Evolutionary conservation across 2,888 invertebrate genomes (phyloP).

Genomic region (Dromius quadrimaculatus): DNA sequence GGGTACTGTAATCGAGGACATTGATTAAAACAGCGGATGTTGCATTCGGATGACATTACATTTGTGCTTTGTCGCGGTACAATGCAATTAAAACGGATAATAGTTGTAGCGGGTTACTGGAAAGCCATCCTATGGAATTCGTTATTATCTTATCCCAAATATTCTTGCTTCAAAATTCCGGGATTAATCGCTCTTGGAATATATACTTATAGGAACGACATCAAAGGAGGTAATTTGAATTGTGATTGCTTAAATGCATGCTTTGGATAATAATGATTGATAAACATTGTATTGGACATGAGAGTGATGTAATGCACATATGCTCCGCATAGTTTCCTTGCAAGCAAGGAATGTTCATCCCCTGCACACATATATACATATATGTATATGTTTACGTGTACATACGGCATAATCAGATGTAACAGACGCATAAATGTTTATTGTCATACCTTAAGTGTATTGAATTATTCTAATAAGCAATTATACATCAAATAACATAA

Average conservation of each 20-base stretch:
- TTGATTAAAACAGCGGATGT: not conserved
- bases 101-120: not conserved
- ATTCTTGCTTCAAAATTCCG: not conserved
- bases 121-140: not conserved
- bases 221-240: not conserved
- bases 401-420: constrained; percentile 1
- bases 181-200: not conserved
- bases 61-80: not conserved
- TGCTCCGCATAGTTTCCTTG: constrained; percentile 18
- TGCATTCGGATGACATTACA: not conserved
- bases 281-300: constrained; percentile 9
- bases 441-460: constrained; percentile 21
- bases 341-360: not conserved
- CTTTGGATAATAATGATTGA: constrained; percentile 6
- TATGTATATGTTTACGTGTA: no score
- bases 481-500: no score
- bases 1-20: not conserved
- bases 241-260: constrained; percentile 25
- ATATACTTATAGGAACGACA: not conserved
- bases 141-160: not conserved
- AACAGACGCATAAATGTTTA: constrained; percentile 18
- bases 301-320: constrained; percentile 25
- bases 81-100: not conserved
- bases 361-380: no score
- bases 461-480: no score